Percentiles rank a stretch among this genome's conserved stretches.
These are phyloP conservation scores for Vesta saturnalis DNA, from an alignment of 2,888 invertebrate species.

Conservation along the genomic window DNA sequence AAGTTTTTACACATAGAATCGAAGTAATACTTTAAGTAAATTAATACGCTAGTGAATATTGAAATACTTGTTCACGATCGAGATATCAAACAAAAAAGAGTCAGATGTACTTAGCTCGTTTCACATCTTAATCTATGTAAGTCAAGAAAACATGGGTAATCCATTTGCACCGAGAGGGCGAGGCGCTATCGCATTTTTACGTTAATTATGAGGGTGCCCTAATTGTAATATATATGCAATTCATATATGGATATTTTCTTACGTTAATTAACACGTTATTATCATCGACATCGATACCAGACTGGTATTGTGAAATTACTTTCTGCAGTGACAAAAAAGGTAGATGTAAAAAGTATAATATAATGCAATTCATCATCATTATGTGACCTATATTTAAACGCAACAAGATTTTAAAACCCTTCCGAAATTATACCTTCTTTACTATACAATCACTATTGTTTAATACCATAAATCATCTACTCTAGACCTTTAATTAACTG, in stretches of 20 bases:
- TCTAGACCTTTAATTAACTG: conserved; percentile 37
- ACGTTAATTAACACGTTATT: conserved; percentile 44
- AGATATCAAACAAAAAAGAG: not conserved
- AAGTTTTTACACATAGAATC: too few species aligned
- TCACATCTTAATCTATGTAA: conserved; percentile 48
- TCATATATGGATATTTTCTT: conserved; percentile 47
- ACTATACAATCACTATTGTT: conserved; percentile 43
- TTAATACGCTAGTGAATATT: not conserved
- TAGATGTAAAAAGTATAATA: conserved; percentile 39
- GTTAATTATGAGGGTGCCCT: conserved; percentile 54
- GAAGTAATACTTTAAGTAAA: not conserved
- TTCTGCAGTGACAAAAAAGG: too few species aligned
- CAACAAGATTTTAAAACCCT: conserved; percentile 32
- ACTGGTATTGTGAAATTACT: too few species aligned
- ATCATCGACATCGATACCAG: too few species aligned
- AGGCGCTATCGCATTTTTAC: conserved; percentile 49
- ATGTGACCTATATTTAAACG: conserved; percentile 37
- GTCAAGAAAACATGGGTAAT: conserved; percentile 51
- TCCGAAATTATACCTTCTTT: conserved; percentile 39
- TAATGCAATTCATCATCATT: conserved; percentile 46
- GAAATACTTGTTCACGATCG: not conserved
- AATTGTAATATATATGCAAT: conserved; percentile 54
- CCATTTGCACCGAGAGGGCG: conserved; percentile 49
- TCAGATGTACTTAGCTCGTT: conserved; percentile 21
- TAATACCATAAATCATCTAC: conserved; percentile 44